These are phyloP conservation scores for Epinephelus malabaricus DNA, from an alignment of 2,797 vertebrate genomes.

Conservation along the genomic window DNA sequence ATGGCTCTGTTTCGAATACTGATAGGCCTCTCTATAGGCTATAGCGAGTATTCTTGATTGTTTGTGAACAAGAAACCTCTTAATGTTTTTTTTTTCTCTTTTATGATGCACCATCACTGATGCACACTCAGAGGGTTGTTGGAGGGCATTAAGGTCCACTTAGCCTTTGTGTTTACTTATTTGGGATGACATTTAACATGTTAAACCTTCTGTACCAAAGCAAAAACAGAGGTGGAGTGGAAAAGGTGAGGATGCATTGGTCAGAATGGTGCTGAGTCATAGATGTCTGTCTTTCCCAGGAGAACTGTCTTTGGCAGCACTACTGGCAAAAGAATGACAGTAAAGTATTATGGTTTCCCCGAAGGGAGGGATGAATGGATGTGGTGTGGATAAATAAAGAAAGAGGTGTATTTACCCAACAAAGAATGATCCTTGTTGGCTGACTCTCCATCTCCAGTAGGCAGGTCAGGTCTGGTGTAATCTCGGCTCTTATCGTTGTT, in stretches of 20 bases:
- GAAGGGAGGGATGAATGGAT: constrained; percentile 8
- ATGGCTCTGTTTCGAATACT: too few relatives aligned
- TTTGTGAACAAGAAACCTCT: too few relatives aligned
- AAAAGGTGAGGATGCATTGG: background rate
- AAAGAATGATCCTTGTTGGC: constrained; percentile 92
- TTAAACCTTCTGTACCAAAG: too few relatives aligned
- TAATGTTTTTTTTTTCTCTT: too few relatives aligned
- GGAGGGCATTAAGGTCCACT: too few relatives aligned
- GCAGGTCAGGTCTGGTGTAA: constrained; percentile 97
- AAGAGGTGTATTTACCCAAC: constrained; percentile 85
- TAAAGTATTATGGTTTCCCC: background rate
- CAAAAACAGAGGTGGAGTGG: background rate
- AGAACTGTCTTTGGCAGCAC: background rate
- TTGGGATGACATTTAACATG: too few relatives aligned
- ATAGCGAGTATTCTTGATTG: too few relatives aligned
- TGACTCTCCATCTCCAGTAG: constrained; percentile 95
- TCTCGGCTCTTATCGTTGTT: constrained; percentile 99
- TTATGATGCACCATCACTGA: too few relatives aligned
- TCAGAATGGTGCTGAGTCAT: background rate
- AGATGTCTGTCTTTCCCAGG: background rate
- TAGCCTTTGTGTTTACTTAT: too few relatives aligned
- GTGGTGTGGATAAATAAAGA: constrained; percentile 3
- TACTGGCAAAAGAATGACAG: background rate
- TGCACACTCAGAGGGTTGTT: too few relatives aligned
- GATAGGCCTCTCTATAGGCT: too few relatives aligned